Percentiles rank a stretch among this genome's conserved stretches.
These are phyloP conservation scores for Nothocercus nigrocapillus DNA, from an alignment of 2,113 vertebrate genomes.

Conservation along the genomic window DNA sequence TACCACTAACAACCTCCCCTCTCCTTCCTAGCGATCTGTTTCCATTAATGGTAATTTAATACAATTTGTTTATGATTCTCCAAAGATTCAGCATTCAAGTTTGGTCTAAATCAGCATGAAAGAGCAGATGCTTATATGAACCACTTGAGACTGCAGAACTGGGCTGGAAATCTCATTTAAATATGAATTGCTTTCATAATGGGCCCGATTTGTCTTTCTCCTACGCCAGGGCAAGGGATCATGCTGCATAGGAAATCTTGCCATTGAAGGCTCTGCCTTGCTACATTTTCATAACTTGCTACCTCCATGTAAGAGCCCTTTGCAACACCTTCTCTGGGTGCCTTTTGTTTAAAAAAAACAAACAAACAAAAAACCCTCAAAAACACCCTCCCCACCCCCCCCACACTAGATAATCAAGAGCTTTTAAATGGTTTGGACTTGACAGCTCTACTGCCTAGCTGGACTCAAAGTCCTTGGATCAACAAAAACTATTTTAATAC, in stretches of 20 bases:
- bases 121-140: conserved; percentile 62
- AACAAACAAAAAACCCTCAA: no score
- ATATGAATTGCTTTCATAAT: conserved; percentile 58
- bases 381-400: no score
- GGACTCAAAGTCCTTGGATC: not conserved
- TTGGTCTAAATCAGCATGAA: conserved; percentile 58
- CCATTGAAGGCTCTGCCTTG: not conserved
- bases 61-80: conserved; percentile 71
- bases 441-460: not conserved
- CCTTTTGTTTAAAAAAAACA: not conserved
- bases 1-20: not conserved
- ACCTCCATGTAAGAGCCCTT: not conserved
- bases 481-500: not conserved
- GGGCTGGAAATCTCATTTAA: conserved; percentile 51
- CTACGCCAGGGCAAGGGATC: conserved; percentile 14
- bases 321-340: not conserved
- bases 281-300: not conserved
- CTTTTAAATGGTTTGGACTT: not conserved
- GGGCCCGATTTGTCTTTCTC: conserved; percentile 35
- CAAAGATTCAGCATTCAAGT: conserved; percentile 39
- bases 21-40: conserved; percentile 17
- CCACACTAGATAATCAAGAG: not conserved
- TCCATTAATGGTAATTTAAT: conserved; percentile 46
- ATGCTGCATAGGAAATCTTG: not conserved
- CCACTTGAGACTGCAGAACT: conserved; percentile 36